These are phyloP conservation scores for Periophthalmus modestus DNA, from an alignment of 2,113 vertebrate genomes.

Conservation along the genomic window DNA sequence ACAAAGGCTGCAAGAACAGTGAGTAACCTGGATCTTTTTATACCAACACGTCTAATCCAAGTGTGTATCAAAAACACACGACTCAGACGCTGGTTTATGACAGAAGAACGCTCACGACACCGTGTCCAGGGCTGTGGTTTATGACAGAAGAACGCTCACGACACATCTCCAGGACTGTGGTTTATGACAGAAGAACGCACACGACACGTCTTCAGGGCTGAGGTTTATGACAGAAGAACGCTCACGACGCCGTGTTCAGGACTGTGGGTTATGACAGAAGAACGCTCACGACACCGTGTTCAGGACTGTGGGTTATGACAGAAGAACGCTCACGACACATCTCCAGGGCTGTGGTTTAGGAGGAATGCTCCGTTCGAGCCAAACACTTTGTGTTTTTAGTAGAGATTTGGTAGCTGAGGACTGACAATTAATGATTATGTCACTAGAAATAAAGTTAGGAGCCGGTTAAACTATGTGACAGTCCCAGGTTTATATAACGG, in stretches of 20 bases:
- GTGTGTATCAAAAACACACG: conserved; percentile 25
- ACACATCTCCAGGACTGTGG: conserved; percentile 16
- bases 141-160: too few relatives aligned
- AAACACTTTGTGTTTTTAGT: conserved; percentile 11
- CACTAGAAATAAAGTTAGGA: background rate
- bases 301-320: conserved; percentile 23
- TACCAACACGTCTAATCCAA: conserved; percentile 15
- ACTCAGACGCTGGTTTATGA: conserved; percentile 18
- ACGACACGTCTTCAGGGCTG: too few relatives aligned
- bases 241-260: conserved; percentile 22
- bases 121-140: conserved; percentile 23
- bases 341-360: conserved; percentile 17
- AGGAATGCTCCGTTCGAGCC: conserved; percentile 6
- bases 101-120: conserved; percentile 32
- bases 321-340: conserved; percentile 34
- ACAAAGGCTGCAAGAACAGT: conserved; percentile 96
- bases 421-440: background rate
- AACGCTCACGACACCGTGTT: conserved; percentile 32
- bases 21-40: conserved; percentile 54
- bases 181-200: too few relatives aligned
- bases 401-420: background rate
- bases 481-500: too few relatives aligned
- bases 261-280: conserved; percentile 25
- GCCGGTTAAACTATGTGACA: background rate
- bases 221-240: conserved; percentile 32